Evolutionary conservation across 2,888 invertebrate species (phyloP), one percentile per base, ranked within the genome.

Genomic region (Octodonta nipae): DNA sequence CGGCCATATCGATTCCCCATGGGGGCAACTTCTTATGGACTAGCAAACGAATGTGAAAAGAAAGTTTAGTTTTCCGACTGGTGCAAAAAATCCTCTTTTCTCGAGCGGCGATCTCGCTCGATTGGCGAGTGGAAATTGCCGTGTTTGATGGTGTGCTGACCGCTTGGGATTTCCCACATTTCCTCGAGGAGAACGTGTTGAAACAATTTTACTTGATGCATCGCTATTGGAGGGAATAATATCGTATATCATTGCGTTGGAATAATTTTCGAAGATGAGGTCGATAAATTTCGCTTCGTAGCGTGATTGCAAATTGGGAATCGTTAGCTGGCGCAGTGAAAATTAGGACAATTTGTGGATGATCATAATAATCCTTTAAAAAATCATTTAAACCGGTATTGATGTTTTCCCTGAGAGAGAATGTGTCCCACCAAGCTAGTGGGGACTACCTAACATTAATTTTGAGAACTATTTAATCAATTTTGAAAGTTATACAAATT

Each of bases 41-140:
- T n/a, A n/a, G n/a, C n/a, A n/a, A n/a, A n/a, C n/a, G n/a, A n/a
- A 50, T 51, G 43, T 27, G 17, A 6, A 43, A 47, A 50, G 49
- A 49, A 51, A 51, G 49, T 48, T 49, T 39, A 45, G 45, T 44
- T 27, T 15, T 27, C 27, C 4, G 27, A 26, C 8, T 3, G 12
- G 10, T 8, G 11, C 12, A 8, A 26, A 13, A 4, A 13, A 13
- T 5, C 13, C 27, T 12, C 27, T 3, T 8, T 3, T 5, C n/a
- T 2, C 14, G 6, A 10, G 5, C 3, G 7, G 13, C 27, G 13
- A 27, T 6, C 27, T 54, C 55, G 55, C 44, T 53, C 56, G 55
- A 58, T 58, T 55, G 55, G n/a, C n/a, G 46, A 51, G 49, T 46
- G 46, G 52, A 55, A 58, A 59, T 58, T 58, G 59, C 54, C 55